These are phyloP conservation scores for Cyrtorhinus lividipennis DNA, from an alignment of 1,140 invertebrate genomes.

Conservation along the genomic window DNA sequence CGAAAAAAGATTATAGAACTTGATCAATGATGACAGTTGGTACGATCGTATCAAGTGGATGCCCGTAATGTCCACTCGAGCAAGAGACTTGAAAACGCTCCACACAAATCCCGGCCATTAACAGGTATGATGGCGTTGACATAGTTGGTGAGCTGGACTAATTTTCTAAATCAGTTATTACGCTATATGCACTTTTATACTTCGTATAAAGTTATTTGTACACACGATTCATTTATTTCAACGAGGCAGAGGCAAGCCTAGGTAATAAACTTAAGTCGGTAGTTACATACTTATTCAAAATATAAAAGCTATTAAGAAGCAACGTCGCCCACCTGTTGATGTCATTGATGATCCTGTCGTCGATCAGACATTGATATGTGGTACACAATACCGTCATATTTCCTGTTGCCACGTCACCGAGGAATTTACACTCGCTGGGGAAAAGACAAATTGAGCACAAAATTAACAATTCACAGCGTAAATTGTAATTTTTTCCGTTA, in stretches of 20 bases:
- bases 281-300: no score
- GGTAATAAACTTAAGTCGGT: no score
- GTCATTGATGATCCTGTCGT: constrained; percentile 43
- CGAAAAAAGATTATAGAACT: not conserved
- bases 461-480: not conserved
- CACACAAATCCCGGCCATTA: not conserved
- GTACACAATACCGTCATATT: constrained; percentile 53
- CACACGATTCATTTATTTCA: no score
- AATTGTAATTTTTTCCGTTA: not conserved
- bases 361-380: constrained; percentile 54
- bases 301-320: no score
- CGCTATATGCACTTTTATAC: no score
- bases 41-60: not conserved
- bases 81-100: not conserved
- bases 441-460: constrained; percentile 31
- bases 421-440: constrained; percentile 44
- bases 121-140: not conserved
- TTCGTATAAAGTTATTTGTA: no score
- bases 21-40: not conserved
- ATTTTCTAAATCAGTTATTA: not conserved
- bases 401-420: constrained; percentile 30
- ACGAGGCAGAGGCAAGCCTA: no score
- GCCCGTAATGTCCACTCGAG: not conserved
- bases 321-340: constrained; percentile 41
- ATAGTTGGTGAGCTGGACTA: not conserved